phyloP scores from a whole-genome alignment of 2,888 invertebrate species.

The Pegoplata infirma region DNA sequence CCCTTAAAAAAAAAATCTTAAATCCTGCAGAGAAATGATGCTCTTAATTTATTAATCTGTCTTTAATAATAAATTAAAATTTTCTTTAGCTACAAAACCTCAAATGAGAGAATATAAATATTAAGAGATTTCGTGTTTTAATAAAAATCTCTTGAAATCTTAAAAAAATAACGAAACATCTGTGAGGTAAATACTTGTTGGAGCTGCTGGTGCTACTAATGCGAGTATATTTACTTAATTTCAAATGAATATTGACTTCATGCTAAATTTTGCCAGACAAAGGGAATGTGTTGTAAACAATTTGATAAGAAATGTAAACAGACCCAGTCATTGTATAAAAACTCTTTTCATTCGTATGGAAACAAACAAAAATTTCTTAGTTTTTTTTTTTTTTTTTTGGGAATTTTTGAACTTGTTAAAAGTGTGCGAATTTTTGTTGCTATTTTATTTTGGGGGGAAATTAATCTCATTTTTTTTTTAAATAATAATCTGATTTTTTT shows the following conservation, averaged over 20 bases:
- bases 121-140: slow-evolving; percentile 1
- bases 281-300: slow-evolving; percentile 44
- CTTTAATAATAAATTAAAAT: background rate
- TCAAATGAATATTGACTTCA: slow-evolving; percentile 12
- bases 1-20: background rate
- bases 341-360: background rate
- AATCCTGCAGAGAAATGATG: background rate
- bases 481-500: background rate
- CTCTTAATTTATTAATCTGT: background rate
- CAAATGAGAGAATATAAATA: slow-evolving; percentile 11
- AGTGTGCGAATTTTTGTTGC: background rate
- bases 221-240: background rate
- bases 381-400: background rate
- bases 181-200: slow-evolving; percentile 3
- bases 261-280: slow-evolving; percentile 10
- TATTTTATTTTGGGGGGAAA: background rate
- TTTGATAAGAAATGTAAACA: slow-evolving; percentile 53
- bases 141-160: background rate
- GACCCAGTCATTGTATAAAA: background rate
- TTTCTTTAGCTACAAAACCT: slow-evolving; percentile 4
- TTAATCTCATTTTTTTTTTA: too few species aligned
- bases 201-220: background rate
- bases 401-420: background rate
- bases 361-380: background rate
- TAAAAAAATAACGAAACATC: slow-evolving; percentile 6